Evolutionary conservation across 2,797 vertebrate genomes (phyloP), one percentile per base, ranked within the genome.

Genomic region (Hirundo rustica): DNA sequence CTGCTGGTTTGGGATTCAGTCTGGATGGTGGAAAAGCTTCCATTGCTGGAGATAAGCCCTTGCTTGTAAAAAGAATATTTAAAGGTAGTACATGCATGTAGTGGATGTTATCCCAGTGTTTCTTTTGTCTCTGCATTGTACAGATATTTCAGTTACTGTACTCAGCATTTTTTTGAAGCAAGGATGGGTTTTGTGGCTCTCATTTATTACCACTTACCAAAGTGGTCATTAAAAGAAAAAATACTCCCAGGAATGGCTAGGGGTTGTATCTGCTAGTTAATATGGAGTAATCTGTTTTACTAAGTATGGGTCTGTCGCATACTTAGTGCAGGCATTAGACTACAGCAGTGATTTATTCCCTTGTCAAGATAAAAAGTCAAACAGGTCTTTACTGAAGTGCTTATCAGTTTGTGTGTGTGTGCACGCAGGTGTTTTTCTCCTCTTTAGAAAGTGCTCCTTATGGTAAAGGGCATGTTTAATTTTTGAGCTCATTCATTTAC

Each of bases 1-100:
- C 98, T 44, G 98, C 98, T 23, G 99, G 99, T 61, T 97, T 99
- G 91, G 99, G 99, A 53, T 98, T 99, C 96, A 99, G 98, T 94
- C 98, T 99, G 40, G 99, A 99, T 40, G 99, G 99, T 67, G 99
- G 98, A 32, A 99, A 98, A 82, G 98, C 98, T 15, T 98, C 98
- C 3, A 95, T 98, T 89, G 97, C 98, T n/a, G 98, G 98, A 89
- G 98, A 99, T 82, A 97, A 98, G 71, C 98, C 99, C 25, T 98
- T 99, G 50, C 95, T 98, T 71, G 97, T 99, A 87, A 99, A 99
- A 96, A 98, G 98, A 81, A 94, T 99, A 84, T 99, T 99, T 98
- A 98, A 98, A 98, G 99, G 99, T 99, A 98, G 75, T 42, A 27
- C 50, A 22, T 17, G 16, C 61, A 71, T 62, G 23, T 38, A 72